These are phyloP conservation scores for Otus sunia DNA, from an alignment of 2,113 vertebrate genomes.

Conservation along the genomic window DNA sequence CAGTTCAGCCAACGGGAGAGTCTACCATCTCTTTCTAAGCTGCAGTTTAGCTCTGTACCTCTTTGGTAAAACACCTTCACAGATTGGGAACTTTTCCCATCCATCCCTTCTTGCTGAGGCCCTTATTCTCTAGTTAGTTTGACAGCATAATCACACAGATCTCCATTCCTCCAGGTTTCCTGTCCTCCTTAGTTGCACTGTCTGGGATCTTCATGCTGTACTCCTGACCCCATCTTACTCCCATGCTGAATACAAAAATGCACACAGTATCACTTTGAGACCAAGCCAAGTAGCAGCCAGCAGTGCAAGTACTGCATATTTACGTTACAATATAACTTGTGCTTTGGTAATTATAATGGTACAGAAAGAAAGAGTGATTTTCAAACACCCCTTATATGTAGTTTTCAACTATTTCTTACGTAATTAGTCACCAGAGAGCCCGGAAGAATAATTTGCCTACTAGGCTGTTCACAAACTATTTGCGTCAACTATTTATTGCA, in stretches of 20 bases:
- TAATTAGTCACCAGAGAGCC: neutral
- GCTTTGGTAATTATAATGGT: neutral
- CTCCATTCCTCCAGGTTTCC: neutral
- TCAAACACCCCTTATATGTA: neutral
- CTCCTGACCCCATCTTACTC: neutral
- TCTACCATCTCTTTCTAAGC: neutral
- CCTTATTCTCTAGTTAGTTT: neutral
- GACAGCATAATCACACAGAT: neutral
- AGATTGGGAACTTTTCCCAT: neutral
- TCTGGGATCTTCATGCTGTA: neutral
- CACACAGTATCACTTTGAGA: neutral
- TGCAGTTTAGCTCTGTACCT: neutral
- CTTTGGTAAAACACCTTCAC: neutral
- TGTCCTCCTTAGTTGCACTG: neutral
- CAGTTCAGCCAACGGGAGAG: neutral
- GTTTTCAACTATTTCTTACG: neutral
- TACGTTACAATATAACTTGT: neutral
- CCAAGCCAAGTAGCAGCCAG: neutral
- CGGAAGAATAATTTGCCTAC: neutral
- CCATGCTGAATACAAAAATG: neutral
- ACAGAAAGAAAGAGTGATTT: neutral
- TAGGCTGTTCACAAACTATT: neutral
- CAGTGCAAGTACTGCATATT: accelerated
- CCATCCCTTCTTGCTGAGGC: neutral
- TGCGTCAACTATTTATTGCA: neutral